Percentiles rank a stretch among this genome's conserved stretches.
Conservation (phyloP, 2,888 invertebrate species). For the Chrysomela aeneicollis region DNA sequence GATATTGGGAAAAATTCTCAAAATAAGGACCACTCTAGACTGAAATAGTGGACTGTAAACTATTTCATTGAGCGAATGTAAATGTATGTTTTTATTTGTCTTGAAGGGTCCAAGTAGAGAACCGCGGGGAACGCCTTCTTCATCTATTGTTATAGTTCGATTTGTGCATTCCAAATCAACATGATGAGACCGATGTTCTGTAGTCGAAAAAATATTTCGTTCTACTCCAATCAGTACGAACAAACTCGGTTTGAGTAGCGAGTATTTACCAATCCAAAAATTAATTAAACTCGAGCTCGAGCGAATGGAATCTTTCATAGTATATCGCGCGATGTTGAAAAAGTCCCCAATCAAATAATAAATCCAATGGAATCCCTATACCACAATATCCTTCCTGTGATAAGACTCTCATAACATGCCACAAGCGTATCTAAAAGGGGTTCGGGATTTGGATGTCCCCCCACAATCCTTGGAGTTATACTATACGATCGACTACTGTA, state of each 20-base stretch:
- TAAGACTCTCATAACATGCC: conserved; percentile 17
- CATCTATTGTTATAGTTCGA: too few species aligned
- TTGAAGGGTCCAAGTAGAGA: too few species aligned
- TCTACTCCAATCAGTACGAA: background rate
- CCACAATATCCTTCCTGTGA: conserved; percentile 41
- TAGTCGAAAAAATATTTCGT: background rate
- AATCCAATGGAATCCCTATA: conserved; percentile 29
- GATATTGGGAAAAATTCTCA: too few species aligned
- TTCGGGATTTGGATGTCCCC: background rate
- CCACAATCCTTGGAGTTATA: too few species aligned
- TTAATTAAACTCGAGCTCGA: background rate
- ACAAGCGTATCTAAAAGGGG: background rate
- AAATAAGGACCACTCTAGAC: too few species aligned
- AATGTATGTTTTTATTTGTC: too few species aligned
- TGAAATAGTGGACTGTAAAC: too few species aligned
- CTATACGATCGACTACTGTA: too few species aligned
- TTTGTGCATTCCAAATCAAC: too few species aligned
- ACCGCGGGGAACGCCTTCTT: too few species aligned
- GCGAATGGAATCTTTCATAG: background rate
- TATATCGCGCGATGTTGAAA: conserved; percentile 12
- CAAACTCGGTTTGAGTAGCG: background rate
- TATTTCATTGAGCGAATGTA: too few species aligned
- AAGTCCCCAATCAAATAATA: conserved; percentile 19
- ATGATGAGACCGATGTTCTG: too few species aligned
- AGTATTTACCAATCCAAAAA: background rate